These are phyloP conservation scores for Sarcoramphus papa DNA, from an alignment of 2,797 vertebrate species.

Conservation along the genomic window DNA sequence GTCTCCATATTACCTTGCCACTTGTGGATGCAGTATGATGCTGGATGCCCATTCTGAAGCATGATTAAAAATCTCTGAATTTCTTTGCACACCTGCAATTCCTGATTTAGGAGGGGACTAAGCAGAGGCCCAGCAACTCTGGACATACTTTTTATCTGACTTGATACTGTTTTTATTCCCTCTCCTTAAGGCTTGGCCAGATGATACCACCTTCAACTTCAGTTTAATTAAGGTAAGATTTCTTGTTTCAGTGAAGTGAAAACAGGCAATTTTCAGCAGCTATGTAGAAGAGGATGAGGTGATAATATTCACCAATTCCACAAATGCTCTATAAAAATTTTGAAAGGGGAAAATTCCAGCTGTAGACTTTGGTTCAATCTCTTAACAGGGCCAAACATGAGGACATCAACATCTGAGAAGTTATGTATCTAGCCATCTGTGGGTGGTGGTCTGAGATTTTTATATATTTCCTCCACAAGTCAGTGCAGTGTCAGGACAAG, in stretches of 20 bases:
- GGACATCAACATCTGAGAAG: not conserved
- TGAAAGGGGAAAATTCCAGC: not conserved
- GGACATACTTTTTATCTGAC: not conserved
- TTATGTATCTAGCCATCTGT: not conserved
- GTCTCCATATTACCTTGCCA: not conserved
- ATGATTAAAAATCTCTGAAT: not conserved
- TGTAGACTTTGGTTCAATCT: not conserved
- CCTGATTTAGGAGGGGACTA: not conserved
- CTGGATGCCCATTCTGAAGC: not conserved
- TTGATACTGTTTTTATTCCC: not conserved
- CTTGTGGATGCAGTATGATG: not conserved
- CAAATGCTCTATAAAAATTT: not conserved
- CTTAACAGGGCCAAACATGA: not conserved
- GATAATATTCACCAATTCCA: not conserved
- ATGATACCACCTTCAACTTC: constrained; percentile 75
- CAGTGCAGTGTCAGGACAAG: not conserved
- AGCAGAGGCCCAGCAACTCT: not conserved
- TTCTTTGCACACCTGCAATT: not conserved
- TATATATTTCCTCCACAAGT: not conserved
- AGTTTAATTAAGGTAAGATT: constrained; percentile 85
- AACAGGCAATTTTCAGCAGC: not conserved
- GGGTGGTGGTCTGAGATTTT: not conserved
- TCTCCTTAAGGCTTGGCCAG: constrained; percentile 71
- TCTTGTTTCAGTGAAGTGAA: not conserved
- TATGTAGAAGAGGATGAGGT: not conserved